Base-by-base conservation (phyloP, 2,888 invertebrate species). In the Slavum lentiscoides region DNA sequence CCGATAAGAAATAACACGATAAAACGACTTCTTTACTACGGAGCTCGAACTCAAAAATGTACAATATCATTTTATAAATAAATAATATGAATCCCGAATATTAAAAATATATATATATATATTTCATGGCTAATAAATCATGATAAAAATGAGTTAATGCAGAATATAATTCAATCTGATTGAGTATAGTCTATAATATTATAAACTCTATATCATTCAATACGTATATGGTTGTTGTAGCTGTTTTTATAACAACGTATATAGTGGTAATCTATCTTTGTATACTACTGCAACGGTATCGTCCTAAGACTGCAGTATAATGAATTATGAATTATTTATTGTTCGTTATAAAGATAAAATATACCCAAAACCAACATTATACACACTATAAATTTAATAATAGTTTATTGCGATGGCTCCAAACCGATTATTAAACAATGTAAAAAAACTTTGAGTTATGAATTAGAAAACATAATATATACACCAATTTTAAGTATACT, bases 301-400 rank as follows among this genome's bases (percentile, higher is more conserved):
- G n/a, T 19, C 30, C 30, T 30, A 61, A 1, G 15, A 30, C 30
- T 30, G 30, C 53, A 15, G 15, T 2, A 62, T 37, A 74, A 74
- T 74, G 62, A 74, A 74, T 53, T 37, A 74, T 64, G 62, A 37
- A 64, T 74, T 74, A 74, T 74, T 53, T 74, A 62, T 74, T 74
- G 53, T 53, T 53, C 30, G 11, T 74, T 74, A 62, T 74, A 17
- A 30, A 62, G n/a, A 62, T 30, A 61, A 59, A 70, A 62, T 30
- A n/a, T 49, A 62, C 49, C n/a, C 61, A 43, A 61, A 69, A 23
- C 23, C 7, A 43, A 39, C 11, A 15, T 8, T 23, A 30, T 8
- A 53, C 8, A 62, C 13, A 62, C 49, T 62, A 74, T 64, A 74
- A 53, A 74, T 62, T 74, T 30, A 62, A 62, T 19, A n/a, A 7